phyloP scores from a whole-genome alignment of 1,140 invertebrate species.

The Drosophila bipectinata region DNA sequence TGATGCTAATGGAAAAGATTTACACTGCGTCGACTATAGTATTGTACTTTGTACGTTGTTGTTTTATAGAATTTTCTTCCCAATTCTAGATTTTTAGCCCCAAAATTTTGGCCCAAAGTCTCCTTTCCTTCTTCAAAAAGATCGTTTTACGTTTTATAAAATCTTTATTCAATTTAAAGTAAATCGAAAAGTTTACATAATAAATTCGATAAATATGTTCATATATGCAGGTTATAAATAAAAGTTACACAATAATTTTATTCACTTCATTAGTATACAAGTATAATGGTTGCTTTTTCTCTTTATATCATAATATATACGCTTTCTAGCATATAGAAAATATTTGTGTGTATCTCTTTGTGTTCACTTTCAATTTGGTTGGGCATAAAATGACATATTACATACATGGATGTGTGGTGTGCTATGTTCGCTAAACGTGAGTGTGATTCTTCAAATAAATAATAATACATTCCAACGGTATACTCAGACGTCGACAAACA shows the following conservation, averaged over 20 bases:
- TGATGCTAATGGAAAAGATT: too few species aligned
- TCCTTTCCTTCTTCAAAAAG: too few species aligned
- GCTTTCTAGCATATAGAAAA: conserved; percentile 61
- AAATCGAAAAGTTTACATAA: conserved; percentile 78
- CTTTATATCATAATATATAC: conserved; percentile 33
- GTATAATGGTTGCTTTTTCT: conserved; percentile 47
- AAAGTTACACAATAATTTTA: conserved; percentile 74
- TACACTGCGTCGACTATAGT: too few species aligned
- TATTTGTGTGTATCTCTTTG: conserved; percentile 79
- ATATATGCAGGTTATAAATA: conserved; percentile 75
- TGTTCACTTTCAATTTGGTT: conserved; percentile 70
- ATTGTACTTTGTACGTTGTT: too few species aligned
- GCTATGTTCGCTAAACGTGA: conserved; percentile 10
- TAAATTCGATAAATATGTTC: conserved; percentile 80
- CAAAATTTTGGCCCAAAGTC: too few species aligned
- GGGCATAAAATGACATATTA: conserved; percentile 71
- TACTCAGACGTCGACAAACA: conserved; percentile 37
- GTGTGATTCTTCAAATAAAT: conserved; percentile 40
- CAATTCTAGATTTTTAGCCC: too few species aligned
- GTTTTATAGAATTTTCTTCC: too few species aligned
- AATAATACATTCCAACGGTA: conserved; percentile 41
- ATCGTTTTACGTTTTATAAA: conserved; percentile 51
- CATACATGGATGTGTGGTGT: conserved; percentile 36
- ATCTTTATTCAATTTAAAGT: conserved; percentile 76
- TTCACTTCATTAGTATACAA: conserved; percentile 65